phyloP scores from a whole-genome alignment of 2,797 vertebrate genomes.

The Xerus rutilus region DNA sequence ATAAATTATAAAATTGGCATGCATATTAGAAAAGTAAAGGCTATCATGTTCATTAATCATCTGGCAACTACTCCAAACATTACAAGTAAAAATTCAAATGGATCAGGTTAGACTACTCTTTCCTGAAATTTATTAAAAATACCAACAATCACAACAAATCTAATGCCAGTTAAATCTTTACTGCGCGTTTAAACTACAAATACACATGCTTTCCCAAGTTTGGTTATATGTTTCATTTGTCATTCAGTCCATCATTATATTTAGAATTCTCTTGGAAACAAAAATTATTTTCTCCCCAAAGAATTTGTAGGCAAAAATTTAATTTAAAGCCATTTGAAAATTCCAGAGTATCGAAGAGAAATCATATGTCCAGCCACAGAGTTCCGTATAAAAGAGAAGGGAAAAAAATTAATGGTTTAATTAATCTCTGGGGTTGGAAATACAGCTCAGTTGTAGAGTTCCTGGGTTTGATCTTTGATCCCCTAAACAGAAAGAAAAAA shows the following conservation, averaged over 20 bases:
- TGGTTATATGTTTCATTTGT: conserved; percentile 32
- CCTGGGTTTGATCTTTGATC: no score
- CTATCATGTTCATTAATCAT: conserved; percentile 31
- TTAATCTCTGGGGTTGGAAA: no score
- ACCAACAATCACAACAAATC: conserved; percentile 8
- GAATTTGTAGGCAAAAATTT: conserved; percentile 43
- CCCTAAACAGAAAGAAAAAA: background rate
- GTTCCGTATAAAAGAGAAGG: background rate
- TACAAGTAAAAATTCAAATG: conserved; percentile 57
- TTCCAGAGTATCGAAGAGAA: conserved; percentile 29
- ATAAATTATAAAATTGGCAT: conserved; percentile 36
- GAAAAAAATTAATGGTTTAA: background rate
- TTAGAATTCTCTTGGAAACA: conserved; percentile 57
- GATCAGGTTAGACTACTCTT: background rate
- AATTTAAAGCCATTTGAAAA: conserved; percentile 34
- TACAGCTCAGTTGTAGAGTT: no score
- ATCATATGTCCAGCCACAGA: background rate
- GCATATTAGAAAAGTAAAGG: conserved; percentile 30
- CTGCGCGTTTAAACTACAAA: conserved; percentile 50
- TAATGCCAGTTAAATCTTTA: conserved; percentile 24
- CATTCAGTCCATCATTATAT: background rate
- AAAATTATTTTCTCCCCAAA: conserved; percentile 30
- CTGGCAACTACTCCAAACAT: conserved; percentile 37
- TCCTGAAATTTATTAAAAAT: conserved; percentile 30
- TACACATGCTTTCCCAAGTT: background rate